A percentile compares a stretch with the other conserved stretches of the same genome.
phyloP scores from a whole-genome alignment of 1,140 invertebrate genomes.

The Ostrea denselamellosa region DNA sequence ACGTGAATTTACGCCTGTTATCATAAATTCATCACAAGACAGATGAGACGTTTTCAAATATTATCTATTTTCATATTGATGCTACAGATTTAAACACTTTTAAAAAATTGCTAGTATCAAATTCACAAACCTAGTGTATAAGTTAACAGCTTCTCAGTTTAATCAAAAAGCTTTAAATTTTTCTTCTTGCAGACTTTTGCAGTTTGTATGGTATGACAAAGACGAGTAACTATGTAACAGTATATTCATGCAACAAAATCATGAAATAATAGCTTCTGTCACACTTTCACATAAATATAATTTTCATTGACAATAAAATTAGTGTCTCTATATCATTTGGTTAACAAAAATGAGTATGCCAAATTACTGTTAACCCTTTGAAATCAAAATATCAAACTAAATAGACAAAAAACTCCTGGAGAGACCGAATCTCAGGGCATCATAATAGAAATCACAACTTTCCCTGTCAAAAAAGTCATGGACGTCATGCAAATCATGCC shows the following conservation, averaged over 20 bases:
- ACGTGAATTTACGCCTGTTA: neutral
- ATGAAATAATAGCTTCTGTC: neutral
- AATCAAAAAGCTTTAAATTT: neutral
- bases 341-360: neutral
- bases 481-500: constrained; percentile 12
- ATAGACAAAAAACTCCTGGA: neutral
- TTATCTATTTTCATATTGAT: too few species aligned
- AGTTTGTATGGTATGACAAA: neutral
- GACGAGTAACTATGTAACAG: neutral
- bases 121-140: neutral
- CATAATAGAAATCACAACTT: neutral
- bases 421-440: neutral
- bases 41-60: too few species aligned
- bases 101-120: neutral
- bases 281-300: neutral
- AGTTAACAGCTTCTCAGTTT: neutral
- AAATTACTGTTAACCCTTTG: neutral
- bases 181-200: neutral
- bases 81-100: too few species aligned
- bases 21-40: neutral
- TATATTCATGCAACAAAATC: neutral
- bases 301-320: neutral
- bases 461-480: neutral
- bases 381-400: neutral
- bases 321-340: neutral